Base-by-base conservation (phyloP, 2,888 invertebrate genomes). In the Protodeltote pygarga region DNA sequence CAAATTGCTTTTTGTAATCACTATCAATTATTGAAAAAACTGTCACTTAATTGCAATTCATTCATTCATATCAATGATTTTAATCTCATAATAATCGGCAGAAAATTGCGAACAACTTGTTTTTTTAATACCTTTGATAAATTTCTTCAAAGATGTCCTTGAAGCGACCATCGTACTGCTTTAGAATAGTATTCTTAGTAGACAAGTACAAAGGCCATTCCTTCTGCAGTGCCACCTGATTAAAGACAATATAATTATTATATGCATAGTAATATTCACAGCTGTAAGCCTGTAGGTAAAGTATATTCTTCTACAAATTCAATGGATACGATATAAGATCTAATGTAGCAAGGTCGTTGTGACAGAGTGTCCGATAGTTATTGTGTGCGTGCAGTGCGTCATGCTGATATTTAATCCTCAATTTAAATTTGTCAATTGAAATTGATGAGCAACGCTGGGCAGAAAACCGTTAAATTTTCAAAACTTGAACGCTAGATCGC, bases 111-210 rank as follows among this genome's bases (percentile, higher is more conserved):
- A 28, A 37, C 1, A 16, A 28, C 38, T 16, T 21, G 2, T 25
- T 31, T n/a, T n/a, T 41, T 33, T 29, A 17, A 14, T 58, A 96
- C 96, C 94, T 94, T 65, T 97, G 95, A 84, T 94, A 98, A 71
- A 98, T 94, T 80, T 97, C 97, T 90, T 97, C 95, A 87, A 98
- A 98, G 67, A 98, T 97, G 79, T 98, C 98, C 91, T 98, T 97
- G 89, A 98, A 98, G 14, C 96, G 93, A 8, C 98, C 97, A 81
- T 98, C 98, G 78, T 98, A 98, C 60, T 93, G 93, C 87, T 98
- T 98, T 33, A 98, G 91, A 74, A 98, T 98, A 1, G 98, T 98
- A 83, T 98, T 98, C 89, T 98, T 98, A 3, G 98, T 98, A 47
- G 96, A 96, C 79, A 98, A 85, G 85, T 97, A 98, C n/a, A 98